These are phyloP conservation scores for Taurulus bubalis DNA, from an alignment of 2,113 vertebrate species.

Conservation along the genomic window DNA sequence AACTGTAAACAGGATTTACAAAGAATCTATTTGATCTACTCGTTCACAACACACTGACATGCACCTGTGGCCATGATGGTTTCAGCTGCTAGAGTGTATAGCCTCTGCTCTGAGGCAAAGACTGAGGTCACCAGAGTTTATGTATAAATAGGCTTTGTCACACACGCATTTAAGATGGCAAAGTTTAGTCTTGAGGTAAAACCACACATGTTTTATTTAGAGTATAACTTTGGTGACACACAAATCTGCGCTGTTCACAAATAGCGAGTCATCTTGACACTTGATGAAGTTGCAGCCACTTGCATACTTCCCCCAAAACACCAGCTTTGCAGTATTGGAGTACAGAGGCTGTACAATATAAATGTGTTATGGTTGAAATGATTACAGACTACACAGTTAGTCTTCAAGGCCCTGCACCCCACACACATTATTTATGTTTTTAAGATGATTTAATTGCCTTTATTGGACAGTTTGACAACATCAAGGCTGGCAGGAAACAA, in stretches of 20 bases:
- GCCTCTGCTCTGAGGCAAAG: neutral
- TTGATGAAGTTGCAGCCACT: neutral
- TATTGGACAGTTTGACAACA: neutral
- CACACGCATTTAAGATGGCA: neutral
- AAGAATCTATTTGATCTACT: neutral
- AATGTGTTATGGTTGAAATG: too few relatives aligned
- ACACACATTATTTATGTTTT: too few relatives aligned
- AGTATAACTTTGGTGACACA: neutral
- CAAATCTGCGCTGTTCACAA: neutral
- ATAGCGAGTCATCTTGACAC: neutral
- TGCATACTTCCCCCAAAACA: too few relatives aligned
- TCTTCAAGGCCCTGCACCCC: too few relatives aligned
- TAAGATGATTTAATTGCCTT: neutral
- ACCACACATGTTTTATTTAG: neutral
- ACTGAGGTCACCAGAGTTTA: neutral
- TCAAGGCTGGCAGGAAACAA: too few relatives aligned
- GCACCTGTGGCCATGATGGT: too few relatives aligned
- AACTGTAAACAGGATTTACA: slow-evolving; percentile 22
- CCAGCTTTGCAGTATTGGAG: too few relatives aligned
- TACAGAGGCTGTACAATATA: neutral
- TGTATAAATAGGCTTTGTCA: neutral
- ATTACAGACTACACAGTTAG: too few relatives aligned
- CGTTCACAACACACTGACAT: neutral
- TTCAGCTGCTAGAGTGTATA: neutral
- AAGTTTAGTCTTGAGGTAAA: neutral